Evolutionary conservation across 2,888 invertebrate species (phyloP), one percentile per base, ranked within the genome.

Genomic region (Lasiommata megera): DNA sequence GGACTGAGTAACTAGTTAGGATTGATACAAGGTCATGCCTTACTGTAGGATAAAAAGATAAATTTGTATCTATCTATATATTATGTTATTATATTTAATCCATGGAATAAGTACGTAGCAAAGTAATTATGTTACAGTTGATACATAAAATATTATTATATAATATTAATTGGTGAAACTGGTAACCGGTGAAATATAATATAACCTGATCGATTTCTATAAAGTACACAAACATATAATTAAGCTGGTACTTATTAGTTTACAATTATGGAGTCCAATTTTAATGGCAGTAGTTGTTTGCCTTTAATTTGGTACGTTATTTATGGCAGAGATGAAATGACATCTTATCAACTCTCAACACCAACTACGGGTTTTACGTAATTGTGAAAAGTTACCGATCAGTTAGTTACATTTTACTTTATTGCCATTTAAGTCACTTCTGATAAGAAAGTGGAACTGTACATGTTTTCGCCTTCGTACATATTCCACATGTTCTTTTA

Each of bases 1-100:
- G 23, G 14, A 9, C 8, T n/a, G 9, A 29, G 44, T 29, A 41
- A n/a, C n/a, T 23, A 29, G 16, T 29, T 18, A 40, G n/a, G n/a
- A n/a, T 9, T 40, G 31, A 31, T 47, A 47, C 46, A 47, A 47
- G 46, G 46, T 47, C 46, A 12, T 37, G 12, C n/a, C 43, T 43
- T 43, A 23, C 43, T 12, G 23, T 5, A 43, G 28, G 7, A 43
- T 23, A 43, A 12, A 12, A 23, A 23, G 23, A 23, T 2, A 3
- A 23, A n/a, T n/a, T 23, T 23, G 5, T 23, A 23, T 23, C 23
- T 2, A 23, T 23, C 5, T 3, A 5, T 23, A 23, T 23, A 23
- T 23, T n/a, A n/a, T n/a, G n/a, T n/a, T n/a, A n/a, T n/a, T n/a
- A n/a, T n/a, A n/a, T n/a, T n/a, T n/a, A n/a, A n/a, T n/a, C n/a